Percentiles rank a stretch among this genome's conserved stretches.
phyloP scores from a whole-genome alignment of 2,113 vertebrate species.

The Channa maculata region DNA sequence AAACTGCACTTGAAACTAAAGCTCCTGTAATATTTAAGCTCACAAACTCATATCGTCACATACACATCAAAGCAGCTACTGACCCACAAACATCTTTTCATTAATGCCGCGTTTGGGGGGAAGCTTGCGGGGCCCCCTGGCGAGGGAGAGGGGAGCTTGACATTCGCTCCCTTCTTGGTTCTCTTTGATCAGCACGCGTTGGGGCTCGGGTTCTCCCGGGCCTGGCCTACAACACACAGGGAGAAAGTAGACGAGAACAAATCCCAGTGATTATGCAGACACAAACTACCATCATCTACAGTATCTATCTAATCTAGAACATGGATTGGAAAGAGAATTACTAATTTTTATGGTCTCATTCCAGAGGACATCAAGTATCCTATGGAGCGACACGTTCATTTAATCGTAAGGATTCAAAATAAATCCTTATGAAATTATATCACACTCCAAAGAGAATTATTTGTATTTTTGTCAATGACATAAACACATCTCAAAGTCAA shows the following conservation, averaged over 20 bases:
- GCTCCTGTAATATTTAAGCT: neutral
- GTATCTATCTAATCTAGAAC: too few relatives aligned
- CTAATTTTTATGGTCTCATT: too few relatives aligned
- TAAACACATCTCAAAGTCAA: neutral
- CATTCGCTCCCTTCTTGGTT: neutral
- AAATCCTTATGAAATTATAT: too few relatives aligned
- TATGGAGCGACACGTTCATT: too few relatives aligned
- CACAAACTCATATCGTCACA: neutral
- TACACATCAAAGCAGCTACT: constrained; percentile 12
- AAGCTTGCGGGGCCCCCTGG: constrained; percentile 19
- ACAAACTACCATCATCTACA: too few relatives aligned
- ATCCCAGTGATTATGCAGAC: neutral
- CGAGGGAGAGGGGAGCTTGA: neutral
- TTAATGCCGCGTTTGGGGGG: constrained; percentile 38
- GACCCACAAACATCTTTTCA: constrained; percentile 72
- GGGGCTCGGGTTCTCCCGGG: constrained; percentile 46
- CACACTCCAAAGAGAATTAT: too few relatives aligned
- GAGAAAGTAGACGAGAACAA: neutral
- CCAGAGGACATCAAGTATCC: too few relatives aligned
- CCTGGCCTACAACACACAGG: constrained; percentile 35
- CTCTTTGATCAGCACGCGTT: constrained; percentile 39
- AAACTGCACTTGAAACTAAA: neutral
- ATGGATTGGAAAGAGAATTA: too few relatives aligned
- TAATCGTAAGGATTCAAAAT: too few relatives aligned
- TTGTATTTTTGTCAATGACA: neutral